phyloP scores from a whole-genome alignment of 2,113 vertebrate species.

The Rana temporaria region DNA sequence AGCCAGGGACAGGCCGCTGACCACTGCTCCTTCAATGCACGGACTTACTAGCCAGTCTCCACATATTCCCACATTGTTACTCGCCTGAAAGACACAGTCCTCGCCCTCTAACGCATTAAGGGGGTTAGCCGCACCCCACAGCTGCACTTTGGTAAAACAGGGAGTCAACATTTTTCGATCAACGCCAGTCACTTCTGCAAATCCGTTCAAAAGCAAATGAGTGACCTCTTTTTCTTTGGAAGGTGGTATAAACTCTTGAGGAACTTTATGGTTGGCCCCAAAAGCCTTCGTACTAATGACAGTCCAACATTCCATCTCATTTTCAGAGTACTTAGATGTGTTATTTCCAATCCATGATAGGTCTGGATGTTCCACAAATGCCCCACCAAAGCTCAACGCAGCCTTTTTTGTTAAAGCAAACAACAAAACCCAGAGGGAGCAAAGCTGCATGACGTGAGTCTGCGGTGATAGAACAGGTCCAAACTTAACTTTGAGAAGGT shows the following conservation, averaged over 20 bases:
- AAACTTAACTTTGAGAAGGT: background rate
- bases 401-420: rapidly evolving
- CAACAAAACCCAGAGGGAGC: background rate
- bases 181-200: slow-evolving; percentile 19
- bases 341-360: slow-evolving; percentile 28
- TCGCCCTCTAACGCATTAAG: background rate
- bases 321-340: background rate
- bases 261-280: slow-evolving; percentile 16
- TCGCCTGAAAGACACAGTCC: slow-evolving; percentile 11
- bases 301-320: slow-evolving; percentile 12
- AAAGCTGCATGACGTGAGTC: background rate
- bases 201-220: background rate
- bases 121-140: slow-evolving; percentile 38
- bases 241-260: slow-evolving; percentile 16
- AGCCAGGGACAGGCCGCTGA: slow-evolving; percentile 5
- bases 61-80: slow-evolving; percentile 16
- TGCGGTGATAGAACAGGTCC: rapidly evolving
- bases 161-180: background rate
- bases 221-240: slow-evolving; percentile 29
- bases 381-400: background rate
- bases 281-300: background rate
- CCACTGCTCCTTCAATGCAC: background rate
- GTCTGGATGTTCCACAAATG: background rate
- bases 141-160: slow-evolving; percentile 25
- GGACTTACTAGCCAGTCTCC: slow-evolving; percentile 26